Conservation (phyloP, 1,140 invertebrate genomes). For the Drosophila bocki region DNA sequence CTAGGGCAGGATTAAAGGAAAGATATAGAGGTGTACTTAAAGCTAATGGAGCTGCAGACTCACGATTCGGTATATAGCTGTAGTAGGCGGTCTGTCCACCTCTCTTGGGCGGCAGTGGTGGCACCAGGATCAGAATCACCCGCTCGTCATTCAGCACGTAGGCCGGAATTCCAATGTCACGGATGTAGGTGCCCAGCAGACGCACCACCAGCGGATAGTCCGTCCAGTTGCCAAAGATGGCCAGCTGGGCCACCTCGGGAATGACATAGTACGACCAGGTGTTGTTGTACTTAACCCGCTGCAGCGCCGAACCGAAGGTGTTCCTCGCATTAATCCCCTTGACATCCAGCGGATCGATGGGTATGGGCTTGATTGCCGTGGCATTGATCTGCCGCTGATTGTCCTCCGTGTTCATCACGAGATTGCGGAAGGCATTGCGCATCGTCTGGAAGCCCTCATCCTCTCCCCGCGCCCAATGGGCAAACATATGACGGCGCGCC, state of each 20-base stretch:
- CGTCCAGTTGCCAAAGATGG: conserved; percentile 78
- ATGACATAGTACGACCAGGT: conserved; percentile 79
- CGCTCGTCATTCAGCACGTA: conserved; percentile 72
- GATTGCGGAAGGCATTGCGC: conserved; percentile 64
- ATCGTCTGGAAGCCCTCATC: conserved; percentile 69
- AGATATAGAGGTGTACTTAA: background rate
- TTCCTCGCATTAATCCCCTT: conserved; percentile 37
- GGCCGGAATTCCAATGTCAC: conserved; percentile 75
- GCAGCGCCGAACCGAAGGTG: conserved; percentile 70
- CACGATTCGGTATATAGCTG: conserved; percentile 76
- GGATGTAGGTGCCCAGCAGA: conserved; percentile 68
- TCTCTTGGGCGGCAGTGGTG: conserved; percentile 74
- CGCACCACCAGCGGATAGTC: conserved; percentile 66
- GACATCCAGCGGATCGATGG: conserved; percentile 71
- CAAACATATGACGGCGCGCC: conserved; percentile 81
- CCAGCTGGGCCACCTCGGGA: conserved; percentile 71
- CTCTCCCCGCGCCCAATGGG: conserved; percentile 79
- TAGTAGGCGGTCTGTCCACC: conserved; percentile 59
- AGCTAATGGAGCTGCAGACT: conserved; percentile 12
- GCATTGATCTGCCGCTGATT: conserved; percentile 62
- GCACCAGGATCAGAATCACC: conserved; percentile 74
- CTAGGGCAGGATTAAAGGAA: conserved; percentile 83
- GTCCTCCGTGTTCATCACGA: conserved; percentile 67
- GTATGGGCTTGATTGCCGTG: conserved; percentile 55
- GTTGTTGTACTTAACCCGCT: conserved; percentile 72